phyloP scores from a whole-genome alignment of 2,888 invertebrate species.

The Clepsis dumicolana region DNA sequence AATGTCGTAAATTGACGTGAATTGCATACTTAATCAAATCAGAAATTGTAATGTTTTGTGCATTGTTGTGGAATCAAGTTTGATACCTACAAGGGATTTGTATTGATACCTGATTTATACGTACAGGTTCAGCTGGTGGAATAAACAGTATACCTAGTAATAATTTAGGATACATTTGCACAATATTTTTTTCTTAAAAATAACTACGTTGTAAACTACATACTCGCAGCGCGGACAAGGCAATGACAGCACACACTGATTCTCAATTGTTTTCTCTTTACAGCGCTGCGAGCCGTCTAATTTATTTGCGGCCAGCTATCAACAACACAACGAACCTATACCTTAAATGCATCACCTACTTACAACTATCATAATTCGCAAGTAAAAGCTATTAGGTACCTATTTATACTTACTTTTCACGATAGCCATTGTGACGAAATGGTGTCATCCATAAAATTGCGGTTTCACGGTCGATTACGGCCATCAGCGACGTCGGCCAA shows the following conservation, averaged over 20 bases:
- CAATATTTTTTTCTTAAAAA: no score
- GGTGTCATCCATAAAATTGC: constrained; percentile 19
- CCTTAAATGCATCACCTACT: no score
- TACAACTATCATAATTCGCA: not conserved
- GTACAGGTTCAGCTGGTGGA: not conserved
- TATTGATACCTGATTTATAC: not conserved
- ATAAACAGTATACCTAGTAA: not conserved
- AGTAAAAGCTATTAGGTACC: not conserved
- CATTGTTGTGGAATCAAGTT: not conserved
- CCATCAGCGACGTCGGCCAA: constrained; percentile 4
- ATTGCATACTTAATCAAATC: not conserved
- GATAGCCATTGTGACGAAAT: constrained; percentile 7
- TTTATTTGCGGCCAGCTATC: no score
- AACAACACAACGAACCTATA: no score
- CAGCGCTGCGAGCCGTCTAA: no score
- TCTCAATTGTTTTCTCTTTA: no score
- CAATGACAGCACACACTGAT: no score
- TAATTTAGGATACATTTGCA: no score
- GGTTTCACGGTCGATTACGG: constrained; percentile 13
- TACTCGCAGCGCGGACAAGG: no score
- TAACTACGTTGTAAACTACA: no score
- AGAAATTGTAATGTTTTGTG: not conserved
- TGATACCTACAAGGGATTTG: not conserved
- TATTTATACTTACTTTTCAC: not conserved
- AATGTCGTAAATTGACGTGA: not conserved